Percentiles rank a stretch among this genome's conserved stretches.
phyloP scores from a whole-genome alignment of 2,797 vertebrate species.

The Sus cebifrons region DNA sequence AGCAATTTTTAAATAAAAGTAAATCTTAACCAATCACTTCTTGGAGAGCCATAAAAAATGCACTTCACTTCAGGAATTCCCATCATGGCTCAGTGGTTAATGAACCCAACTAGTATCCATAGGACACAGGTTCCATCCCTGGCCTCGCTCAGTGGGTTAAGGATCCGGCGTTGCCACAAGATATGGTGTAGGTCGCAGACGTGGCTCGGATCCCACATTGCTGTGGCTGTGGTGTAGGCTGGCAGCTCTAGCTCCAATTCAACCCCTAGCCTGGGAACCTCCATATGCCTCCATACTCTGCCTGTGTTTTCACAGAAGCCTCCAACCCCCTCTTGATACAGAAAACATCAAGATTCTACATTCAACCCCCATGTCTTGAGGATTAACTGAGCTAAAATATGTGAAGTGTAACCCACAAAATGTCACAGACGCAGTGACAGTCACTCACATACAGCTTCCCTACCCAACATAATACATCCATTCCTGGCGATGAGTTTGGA shows the following conservation, averaged over 20 bases:
- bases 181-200: no score
- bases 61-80: background rate
- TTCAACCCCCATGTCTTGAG: no score
- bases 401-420: background rate
- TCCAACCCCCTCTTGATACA: background rate
- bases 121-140: no score
- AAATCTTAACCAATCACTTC: background rate
- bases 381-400: no score
- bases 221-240: no score
- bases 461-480: background rate
- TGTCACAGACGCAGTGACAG: background rate
- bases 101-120: no score
- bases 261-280: no score
- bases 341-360: background rate
- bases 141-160: no score
- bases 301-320: background rate
- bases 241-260: no score
- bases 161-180: no score
- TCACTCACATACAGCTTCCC: background rate
- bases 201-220: no score
- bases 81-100: no score
- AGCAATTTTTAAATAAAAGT: background rate
- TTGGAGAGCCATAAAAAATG: background rate
- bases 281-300: background rate
- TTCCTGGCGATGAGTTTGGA: background rate